Evolutionary conservation across 2,888 invertebrate genomes (phyloP).

Genomic region (Leptinotarsa juncta): DNA sequence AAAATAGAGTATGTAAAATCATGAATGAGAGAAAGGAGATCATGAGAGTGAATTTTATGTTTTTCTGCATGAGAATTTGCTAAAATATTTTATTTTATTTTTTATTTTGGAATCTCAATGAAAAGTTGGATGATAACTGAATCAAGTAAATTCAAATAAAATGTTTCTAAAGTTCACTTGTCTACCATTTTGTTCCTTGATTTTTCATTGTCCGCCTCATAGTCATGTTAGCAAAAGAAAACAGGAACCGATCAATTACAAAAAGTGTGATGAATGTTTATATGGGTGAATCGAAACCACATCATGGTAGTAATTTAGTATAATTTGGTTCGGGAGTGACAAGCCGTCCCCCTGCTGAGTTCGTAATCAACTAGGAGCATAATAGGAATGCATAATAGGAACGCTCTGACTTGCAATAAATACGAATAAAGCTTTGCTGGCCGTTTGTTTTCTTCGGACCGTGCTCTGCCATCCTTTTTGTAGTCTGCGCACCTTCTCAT

Average conservation of each 20-base stretch:
- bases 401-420: slow-evolving; percentile 66
- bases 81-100: too few relatives aligned
- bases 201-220: too few relatives aligned
- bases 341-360: slow-evolving; percentile 63
- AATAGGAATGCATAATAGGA: slow-evolving; percentile 65
- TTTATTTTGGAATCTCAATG: too few relatives aligned
- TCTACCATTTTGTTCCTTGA: too few relatives aligned
- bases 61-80: too few relatives aligned
- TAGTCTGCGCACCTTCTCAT: slow-evolving; percentile 13
- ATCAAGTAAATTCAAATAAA: too few relatives aligned
- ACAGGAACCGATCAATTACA: slow-evolving; percentile 23
- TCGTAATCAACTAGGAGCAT: slow-evolving; percentile 65
- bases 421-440: slow-evolving; percentile 55
- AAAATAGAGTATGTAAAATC: too few relatives aligned
- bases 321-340: slow-evolving; percentile 64
- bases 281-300: slow-evolving; percentile 62
- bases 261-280: slow-evolving; percentile 56
- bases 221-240: neutral
- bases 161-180: too few relatives aligned
- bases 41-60: too few relatives aligned
- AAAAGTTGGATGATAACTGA: too few relatives aligned
- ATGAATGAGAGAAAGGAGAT: too few relatives aligned
- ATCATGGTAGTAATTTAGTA: slow-evolving; percentile 64
- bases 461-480: slow-evolving; percentile 1
- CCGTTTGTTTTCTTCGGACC: slow-evolving; percentile 33